These are phyloP conservation scores for Leptura quadrifasciata DNA, from an alignment of 2,888 invertebrate genomes.

Conservation along the genomic window DNA sequence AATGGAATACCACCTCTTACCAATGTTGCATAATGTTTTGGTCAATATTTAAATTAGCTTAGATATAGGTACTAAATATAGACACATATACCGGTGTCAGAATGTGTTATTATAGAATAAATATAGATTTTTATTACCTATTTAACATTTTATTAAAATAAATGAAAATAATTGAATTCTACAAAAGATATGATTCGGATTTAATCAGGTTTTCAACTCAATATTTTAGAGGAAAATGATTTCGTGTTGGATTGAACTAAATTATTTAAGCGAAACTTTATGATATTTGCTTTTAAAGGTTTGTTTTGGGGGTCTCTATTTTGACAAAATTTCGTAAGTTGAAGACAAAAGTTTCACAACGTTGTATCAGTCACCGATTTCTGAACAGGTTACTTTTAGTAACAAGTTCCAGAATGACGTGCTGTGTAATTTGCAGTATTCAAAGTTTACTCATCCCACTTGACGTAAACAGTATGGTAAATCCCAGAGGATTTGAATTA, in stretches of 20 bases:
- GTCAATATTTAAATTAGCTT: not conserved
- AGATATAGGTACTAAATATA: not conserved
- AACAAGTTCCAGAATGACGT: not conserved
- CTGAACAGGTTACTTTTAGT: not conserved
- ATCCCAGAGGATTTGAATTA: not conserved
- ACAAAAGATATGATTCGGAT: too few species aligned
- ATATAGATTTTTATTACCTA: not conserved
- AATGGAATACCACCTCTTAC: slow-evolving; percentile 3
- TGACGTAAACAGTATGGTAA: not conserved
- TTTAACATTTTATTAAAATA: too few species aligned
- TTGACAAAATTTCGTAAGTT: too few species aligned
- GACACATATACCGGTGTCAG: not conserved
- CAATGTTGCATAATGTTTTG: slow-evolving; percentile 2
- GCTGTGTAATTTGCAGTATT: not conserved
- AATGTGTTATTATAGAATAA: not conserved
- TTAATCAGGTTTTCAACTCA: too few species aligned
- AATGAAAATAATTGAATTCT: too few species aligned
- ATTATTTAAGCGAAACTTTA: too few species aligned
- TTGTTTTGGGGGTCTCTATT: too few species aligned
- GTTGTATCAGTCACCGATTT: too few species aligned
- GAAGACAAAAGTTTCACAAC: too few species aligned
- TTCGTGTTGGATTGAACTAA: too few species aligned
- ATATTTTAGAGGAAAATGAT: too few species aligned
- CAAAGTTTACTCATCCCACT: not conserved
- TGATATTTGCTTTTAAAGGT: too few species aligned